These are phyloP conservation scores for Teleogryllus occipitalis DNA, from an alignment of 1,140 invertebrate species.

Conservation along the genomic window DNA sequence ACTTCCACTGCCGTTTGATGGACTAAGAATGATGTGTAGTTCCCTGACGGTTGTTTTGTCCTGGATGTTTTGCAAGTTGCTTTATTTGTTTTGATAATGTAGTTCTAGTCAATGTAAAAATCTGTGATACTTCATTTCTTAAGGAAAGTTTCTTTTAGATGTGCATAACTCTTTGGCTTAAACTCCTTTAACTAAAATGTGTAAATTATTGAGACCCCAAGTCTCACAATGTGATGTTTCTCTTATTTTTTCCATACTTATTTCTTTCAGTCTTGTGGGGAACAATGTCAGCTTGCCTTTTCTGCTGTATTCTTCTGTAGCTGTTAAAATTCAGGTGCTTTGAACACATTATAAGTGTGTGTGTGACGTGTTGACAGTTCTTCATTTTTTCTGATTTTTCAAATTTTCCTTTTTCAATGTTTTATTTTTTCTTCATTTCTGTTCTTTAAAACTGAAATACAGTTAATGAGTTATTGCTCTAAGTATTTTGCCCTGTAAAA, in stretches of 20 bases:
- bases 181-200: too few species aligned
- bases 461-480: too few species aligned
- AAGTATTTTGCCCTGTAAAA: too few species aligned
- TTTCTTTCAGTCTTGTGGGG: background rate
- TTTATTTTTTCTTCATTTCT: too few species aligned
- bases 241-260: slow-evolving; percentile 3
- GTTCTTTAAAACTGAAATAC: too few species aligned
- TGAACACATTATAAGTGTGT: background rate
- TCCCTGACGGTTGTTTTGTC: too few species aligned
- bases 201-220: background rate
- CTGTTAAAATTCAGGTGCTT: slow-evolving; percentile 2
- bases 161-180: background rate
- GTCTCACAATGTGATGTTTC: background rate
- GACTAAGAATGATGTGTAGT: too few species aligned
- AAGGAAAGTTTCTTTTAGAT: background rate
- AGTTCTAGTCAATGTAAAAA: background rate
- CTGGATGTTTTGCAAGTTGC: too few species aligned
- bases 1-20: too few species aligned
- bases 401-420: background rate
- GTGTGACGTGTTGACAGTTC: background rate
- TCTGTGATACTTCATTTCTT: background rate
- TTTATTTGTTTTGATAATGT: too few species aligned
- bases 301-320: background rate
- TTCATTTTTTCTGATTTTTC: background rate
- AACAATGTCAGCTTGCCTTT: background rate